Evolutionary conservation across 2,113 vertebrate genomes (phyloP).

Genomic region (Microtus pennsylvanicus): DNA sequence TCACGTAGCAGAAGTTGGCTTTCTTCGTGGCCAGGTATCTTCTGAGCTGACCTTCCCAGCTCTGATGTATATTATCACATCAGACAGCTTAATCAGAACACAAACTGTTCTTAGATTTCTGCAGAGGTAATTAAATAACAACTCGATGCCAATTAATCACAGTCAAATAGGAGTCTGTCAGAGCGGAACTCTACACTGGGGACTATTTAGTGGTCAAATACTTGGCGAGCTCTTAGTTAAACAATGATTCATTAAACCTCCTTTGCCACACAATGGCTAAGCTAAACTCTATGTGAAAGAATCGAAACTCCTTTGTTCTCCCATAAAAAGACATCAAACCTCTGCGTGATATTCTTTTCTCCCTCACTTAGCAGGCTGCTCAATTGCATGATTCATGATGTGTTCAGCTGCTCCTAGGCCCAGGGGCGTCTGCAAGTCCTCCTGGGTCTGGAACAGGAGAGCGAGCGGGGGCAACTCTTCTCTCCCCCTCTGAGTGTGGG

Average conservation of each 20-base stretch:
- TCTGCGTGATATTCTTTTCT: no score
- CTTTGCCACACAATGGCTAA: no score
- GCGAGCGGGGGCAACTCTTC: conserved; percentile 72
- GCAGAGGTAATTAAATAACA: conserved; percentile 89
- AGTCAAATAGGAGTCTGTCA: conserved; percentile 88
- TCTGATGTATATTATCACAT: conserved; percentile 80
- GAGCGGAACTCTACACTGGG: conserved; percentile 87
- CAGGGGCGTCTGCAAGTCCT: conserved; percentile 87
- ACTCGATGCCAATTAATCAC: conserved; percentile 91
- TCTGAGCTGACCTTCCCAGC: conserved; percentile 65
- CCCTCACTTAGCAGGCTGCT: conserved; percentile 85
- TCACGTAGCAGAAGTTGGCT: background rate
- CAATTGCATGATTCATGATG: conserved; percentile 90
- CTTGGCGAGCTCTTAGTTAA: conserved; percentile 85
- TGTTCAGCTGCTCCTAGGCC: conserved; percentile 90
- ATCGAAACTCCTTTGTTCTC: no score
- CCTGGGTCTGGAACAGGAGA: conserved; percentile 76
- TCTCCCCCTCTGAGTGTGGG: conserved; percentile 70
- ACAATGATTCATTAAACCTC: no score
- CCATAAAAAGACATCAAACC: no score
- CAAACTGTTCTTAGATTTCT: conserved; percentile 87
- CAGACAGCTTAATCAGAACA: conserved; percentile 88
- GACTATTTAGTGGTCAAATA: conserved; percentile 92
- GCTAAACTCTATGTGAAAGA: no score
- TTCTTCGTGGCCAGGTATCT: conserved; percentile 34